Base-by-base conservation (phyloP, 2,888 invertebrate species). In the Athetis lepigone region DNA sequence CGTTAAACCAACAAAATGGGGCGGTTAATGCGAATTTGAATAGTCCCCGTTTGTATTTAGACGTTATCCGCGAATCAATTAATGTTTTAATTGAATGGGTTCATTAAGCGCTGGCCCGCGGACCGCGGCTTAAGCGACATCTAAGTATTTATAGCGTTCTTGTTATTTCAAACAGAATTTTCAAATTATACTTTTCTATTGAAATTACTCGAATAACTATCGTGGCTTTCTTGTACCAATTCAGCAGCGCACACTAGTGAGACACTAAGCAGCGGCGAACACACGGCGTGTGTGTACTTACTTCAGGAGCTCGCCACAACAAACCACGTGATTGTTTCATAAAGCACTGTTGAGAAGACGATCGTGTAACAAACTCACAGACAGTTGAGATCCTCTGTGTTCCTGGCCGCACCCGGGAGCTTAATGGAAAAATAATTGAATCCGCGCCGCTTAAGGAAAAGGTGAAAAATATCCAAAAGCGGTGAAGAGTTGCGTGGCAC, bases 401-500 rank as follows among this genome's bases (percentile, higher is more conserved):
- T 63, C n/a, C 39, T 55, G 46, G 61, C 62, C 63, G 39, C 55
- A 25, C 42, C 55, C 29, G 51, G 55, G 42, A 65, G 69, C 64
- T 70, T 78, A 75, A 83, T 83, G 81, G 83, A 77, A 80, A 82
- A 74, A 80, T 82, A 83, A 82, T 83, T 82, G 73, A 80, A 82
- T 81, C 60, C 69, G 45, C 62, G 51, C 37, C 54, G 59, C 58
- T 60, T 59, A 74, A 64, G 59, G 69, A 73, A 73, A 64, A 78
- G 64, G 79, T 75, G 80, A 73, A 79, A 81, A 82, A 75, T 79
- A 70, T 70, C 67, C 66, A 43, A 79, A 77, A 72, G 60, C 42
- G 42, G 39, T 62, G 65, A 77, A 71, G 70, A 79, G 70, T 80
- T 67, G 59, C 51, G 57, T 52, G 21, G n/a, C 27, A 11, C n/a